Evolutionary conservation across 2,888 invertebrate species (phyloP).

Genomic region (Troides helena): DNA sequence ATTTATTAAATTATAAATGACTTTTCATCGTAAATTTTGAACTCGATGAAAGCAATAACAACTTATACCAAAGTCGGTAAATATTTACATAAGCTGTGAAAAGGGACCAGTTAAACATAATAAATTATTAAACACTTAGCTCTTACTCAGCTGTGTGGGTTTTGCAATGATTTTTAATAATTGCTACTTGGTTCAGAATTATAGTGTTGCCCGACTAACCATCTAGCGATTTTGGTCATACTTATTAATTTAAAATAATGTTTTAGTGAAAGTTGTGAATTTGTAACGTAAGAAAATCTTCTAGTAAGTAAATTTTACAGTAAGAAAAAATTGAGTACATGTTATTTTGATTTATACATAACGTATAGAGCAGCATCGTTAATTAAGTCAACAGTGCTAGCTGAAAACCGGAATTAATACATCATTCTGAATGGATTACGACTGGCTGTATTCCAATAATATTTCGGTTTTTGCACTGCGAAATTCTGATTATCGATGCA

Average conservation of each 20-base stretch:
- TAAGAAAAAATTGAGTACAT: background rate
- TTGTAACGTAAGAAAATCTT: no score
- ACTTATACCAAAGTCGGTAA: conserved; percentile 19
- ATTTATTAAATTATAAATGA: conserved; percentile 17
- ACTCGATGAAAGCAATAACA: conserved; percentile 18
- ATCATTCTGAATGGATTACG: conserved; percentile 27
- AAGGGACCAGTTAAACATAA: conserved; percentile 16
- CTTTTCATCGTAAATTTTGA: conserved; percentile 12
- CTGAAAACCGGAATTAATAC: conserved; percentile 25
- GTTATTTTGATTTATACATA: background rate
- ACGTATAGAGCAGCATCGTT: conserved; percentile 13
- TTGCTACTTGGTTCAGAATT: no score
- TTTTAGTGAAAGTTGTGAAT: no score
- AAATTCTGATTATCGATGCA: conserved; percentile 15
- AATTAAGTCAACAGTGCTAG: conserved; percentile 23
- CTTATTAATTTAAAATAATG: no score
- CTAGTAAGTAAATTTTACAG: no score
- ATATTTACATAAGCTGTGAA: conserved; percentile 24
- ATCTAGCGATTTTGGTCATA: no score
- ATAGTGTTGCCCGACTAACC: no score
- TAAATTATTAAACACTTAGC: conserved; percentile 13
- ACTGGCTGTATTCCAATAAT: conserved; percentile 24
- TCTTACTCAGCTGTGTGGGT: background rate
- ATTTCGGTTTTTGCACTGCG: conserved; percentile 14
- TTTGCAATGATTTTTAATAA: background rate